Base-by-base conservation (phyloP, 2,888 invertebrate genomes). In the Drosophila paranaensis region DNA sequence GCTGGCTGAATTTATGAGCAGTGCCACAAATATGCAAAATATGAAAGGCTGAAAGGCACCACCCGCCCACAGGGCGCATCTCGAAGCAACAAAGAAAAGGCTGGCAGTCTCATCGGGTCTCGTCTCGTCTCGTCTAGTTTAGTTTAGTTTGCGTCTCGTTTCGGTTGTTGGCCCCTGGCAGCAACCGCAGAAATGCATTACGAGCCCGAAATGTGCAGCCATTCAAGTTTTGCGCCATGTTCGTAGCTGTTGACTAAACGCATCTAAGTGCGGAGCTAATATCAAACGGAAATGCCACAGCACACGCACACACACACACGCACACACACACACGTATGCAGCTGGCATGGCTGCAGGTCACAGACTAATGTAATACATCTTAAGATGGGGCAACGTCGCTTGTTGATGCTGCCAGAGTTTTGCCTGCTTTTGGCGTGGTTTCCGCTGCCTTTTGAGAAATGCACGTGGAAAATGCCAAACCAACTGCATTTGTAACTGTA, bases 381-480 rank as follows among this genome's bases (percentile, higher is more conserved):
- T 78, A 70, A 74, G 88, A 71, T 69, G 81, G 48, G 73, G 64
- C 61, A 51, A 50, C 68, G 48, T 58, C 60, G 33, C 54, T 65
- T 55, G 61, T 67, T 66, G 51, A 48, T 60, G 60, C 45, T 69
- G 78, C 43, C 13, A 60, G 69, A 62, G 56, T 65, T 74, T 71
- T 75, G 78, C 57, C 66, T 87, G 88, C 83, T 74, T 75, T 85
- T 88, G 88, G 89, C 82, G 70, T 74, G 83, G 86, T 78, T 86
- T 90, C 89, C 88, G 86, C 74, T 81, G 67, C 82, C 77, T 74
- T 85, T 83, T 90, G 90, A 83, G 90, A 90, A 90, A 88, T 86
- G 90, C 76, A 88, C 86, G 90, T 86, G 85, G 87, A 86, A 88
- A 86, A 86, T 86, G 90, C 63, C 76, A 70, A 42, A 27, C 65